Percentiles rank a stretch among this genome's conserved stretches.
Evolutionary conservation across 2,113 vertebrate genomes (phyloP).

Genomic region (Scolopax mira): DNA sequence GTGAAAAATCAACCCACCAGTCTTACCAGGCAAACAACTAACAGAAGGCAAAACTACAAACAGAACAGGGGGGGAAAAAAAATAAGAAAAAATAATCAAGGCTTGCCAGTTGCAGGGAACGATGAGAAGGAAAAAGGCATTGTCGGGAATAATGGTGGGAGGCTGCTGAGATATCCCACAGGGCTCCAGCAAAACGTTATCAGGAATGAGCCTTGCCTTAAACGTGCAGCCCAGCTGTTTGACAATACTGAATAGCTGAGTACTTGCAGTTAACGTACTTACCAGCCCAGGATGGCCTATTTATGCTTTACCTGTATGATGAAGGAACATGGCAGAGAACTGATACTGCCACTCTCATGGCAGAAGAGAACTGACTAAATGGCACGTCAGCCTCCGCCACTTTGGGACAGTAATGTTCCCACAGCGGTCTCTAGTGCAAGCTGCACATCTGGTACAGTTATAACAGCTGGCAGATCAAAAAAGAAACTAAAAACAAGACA

Average conservation of each 20-base stretch:
- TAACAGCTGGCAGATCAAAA: constrained; percentile 37
- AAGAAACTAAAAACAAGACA: constrained; percentile 43
- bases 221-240: neutral
- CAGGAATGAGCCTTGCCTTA: neutral
- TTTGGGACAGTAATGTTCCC: fast-evolving
- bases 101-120: neutral
- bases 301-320: neutral
- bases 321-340: neutral
- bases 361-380: neutral
- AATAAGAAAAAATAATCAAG: neutral
- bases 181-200: neutral
- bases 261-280: neutral
- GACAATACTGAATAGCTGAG: neutral
- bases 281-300: neutral
- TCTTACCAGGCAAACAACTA: neutral
- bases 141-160: neutral
- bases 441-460: constrained; percentile 3
- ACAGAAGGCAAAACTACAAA: neutral
- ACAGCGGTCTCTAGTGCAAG: neutral
- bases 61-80: fast-evolving
- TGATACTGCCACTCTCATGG: neutral
- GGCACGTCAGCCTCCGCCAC: fast-evolving
- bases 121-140: neutral
- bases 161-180: neutral
- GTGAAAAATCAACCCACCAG: neutral